Conservation (phyloP, 35 echinoderm and acorn worm genomes). For the Lytechinus variegatus region DNA sequence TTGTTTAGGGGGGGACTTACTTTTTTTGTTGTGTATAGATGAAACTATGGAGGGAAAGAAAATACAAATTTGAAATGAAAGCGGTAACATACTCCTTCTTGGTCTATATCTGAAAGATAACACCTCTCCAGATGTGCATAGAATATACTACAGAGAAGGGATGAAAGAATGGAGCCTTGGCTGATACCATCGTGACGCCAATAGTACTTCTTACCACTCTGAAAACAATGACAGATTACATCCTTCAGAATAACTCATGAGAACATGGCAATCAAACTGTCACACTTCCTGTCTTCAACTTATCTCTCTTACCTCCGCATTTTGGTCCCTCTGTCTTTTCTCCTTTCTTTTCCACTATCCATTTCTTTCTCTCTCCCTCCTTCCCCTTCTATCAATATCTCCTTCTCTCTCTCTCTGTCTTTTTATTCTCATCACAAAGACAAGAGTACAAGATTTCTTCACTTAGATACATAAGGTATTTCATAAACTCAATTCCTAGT, state of each 20-base stretch:
- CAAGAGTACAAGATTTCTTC: no score
- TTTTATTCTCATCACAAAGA: no score
- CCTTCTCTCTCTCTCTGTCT: background rate
- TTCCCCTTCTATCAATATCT: background rate
- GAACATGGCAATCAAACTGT: background rate
- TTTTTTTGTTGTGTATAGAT: no score
- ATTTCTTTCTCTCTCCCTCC: background rate
- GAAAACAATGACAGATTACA: background rate
- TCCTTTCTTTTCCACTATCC: background rate
- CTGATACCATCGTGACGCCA: conserved; percentile 72
- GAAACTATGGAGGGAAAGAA: background rate
- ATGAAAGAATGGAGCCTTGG: conserved; percentile 81
- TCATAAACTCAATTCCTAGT: no score
- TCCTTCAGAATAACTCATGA: background rate
- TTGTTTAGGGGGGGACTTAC: no score
- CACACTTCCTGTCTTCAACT: background rate
- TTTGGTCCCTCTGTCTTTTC: background rate
- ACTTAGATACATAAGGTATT: no score
- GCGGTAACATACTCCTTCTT: conserved; percentile 82
- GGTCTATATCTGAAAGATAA: conserved; percentile 58
- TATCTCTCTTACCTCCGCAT: background rate
- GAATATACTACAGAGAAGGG: conserved; percentile 83
- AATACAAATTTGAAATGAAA: background rate
- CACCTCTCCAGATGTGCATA: conserved; percentile 83
- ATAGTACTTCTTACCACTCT: conserved; percentile 73